These are phyloP conservation scores for Pecten maximus DNA, from an alignment of 2,888 invertebrate genomes.

Conservation along the genomic window DNA sequence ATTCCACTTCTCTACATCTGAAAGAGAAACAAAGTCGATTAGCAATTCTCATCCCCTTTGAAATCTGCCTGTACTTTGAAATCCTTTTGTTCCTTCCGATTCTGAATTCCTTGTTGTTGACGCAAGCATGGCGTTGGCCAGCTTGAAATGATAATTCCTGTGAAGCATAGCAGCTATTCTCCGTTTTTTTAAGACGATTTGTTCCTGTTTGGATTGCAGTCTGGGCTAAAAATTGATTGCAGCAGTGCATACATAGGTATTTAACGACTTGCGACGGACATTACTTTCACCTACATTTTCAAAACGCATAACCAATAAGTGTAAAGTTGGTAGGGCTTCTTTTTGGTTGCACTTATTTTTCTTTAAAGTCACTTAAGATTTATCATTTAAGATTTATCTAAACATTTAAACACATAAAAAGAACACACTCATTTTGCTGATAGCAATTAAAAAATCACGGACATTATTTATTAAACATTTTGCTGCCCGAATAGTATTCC, in stretches of 20 bases:
- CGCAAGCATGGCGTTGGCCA: constrained; percentile 1
- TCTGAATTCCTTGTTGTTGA: not conserved
- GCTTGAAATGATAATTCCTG: not conserved
- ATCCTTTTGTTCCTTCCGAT: not conserved
- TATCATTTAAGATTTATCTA: no score
- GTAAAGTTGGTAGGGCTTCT: not conserved
- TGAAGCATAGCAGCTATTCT: not conserved
- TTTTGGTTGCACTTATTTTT: not conserved
- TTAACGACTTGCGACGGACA: not conserved
- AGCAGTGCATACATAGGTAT: not conserved
- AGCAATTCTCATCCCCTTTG: not conserved
- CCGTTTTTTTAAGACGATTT: not conserved
- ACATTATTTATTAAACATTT: not conserved
- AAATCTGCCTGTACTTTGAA: not conserved
- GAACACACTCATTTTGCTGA: not conserved
- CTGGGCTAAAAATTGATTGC: not conserved
- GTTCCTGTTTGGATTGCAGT: not conserved
- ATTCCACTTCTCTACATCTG: not conserved
- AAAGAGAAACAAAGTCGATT: not conserved
- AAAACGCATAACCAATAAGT: not conserved
- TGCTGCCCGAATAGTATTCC: not conserved
- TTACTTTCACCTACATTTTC: not conserved
- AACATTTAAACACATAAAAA: not conserved
- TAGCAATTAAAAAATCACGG: not conserved
- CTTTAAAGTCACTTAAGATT: not conserved